Conservation (phyloP, 2,113 vertebrate species). For the Chlorodrepanis virens region DNA sequence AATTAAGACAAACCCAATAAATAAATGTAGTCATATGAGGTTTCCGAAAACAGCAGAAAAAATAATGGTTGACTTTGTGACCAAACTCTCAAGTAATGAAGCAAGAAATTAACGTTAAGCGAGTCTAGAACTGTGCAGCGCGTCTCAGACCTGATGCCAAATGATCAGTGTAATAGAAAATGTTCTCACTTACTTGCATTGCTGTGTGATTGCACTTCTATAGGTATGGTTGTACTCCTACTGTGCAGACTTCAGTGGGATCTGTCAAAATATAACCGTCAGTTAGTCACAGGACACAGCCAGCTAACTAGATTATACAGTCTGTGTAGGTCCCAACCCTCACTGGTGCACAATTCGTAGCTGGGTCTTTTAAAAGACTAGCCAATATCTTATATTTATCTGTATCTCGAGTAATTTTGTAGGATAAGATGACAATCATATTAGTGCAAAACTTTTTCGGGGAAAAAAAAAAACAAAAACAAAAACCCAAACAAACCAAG, state of each 20-base stretch:
- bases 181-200: slow-evolving; percentile 79
- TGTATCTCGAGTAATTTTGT: not conserved
- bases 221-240: slow-evolving; percentile 87
- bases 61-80: not conserved
- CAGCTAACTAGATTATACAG: slow-evolving; percentile 72
- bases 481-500: not conserved
- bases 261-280: slow-evolving; percentile 84
- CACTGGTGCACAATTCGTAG: not conserved
- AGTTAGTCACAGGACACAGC: slow-evolving; percentile 80
- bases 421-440: not conserved
- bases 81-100: slow-evolving; percentile 27
- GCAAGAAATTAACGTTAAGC: slow-evolving; percentile 44
- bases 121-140: slow-evolving; percentile 3
- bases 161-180: slow-evolving; percentile 38
- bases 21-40: not conserved
- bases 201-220: slow-evolving; percentile 78
- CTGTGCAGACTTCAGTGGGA: slow-evolving; percentile 81
- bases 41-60: not conserved
- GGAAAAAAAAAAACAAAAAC: accelerated
- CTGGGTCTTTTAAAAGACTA: not conserved
- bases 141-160: slow-evolving; percentile 5
- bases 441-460: not conserved
- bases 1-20: not conserved
- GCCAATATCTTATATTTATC: not conserved
- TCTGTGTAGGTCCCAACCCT: not conserved